phyloP scores from a whole-genome alignment of 2,797 vertebrate species.

The Mallotus villosus region DNA sequence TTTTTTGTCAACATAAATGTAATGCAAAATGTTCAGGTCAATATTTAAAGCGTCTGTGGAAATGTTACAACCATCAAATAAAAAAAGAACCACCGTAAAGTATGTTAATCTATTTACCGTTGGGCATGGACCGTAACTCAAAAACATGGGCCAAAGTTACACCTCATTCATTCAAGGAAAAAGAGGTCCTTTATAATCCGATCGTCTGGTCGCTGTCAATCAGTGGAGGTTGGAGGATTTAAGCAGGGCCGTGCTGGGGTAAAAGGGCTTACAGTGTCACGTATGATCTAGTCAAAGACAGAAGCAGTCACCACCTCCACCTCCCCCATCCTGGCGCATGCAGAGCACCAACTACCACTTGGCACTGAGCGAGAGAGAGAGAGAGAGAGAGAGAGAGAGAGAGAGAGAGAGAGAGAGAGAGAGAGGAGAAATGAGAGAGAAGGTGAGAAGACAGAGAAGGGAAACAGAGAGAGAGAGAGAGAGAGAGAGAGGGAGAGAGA shows the following conservation, averaged over 20 bases:
- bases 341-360: constrained; percentile 44
- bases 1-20: too few species aligned
- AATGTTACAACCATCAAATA: not conserved
- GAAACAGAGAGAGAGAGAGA: not conserved
- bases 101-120: not conserved
- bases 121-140: not conserved
- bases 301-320: constrained; percentile 68
- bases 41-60: not conserved
- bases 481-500: not conserved
- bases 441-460: not conserved
- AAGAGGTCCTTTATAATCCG: constrained; percentile 34
- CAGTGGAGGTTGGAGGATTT: constrained; percentile 58
- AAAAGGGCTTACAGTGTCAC: constrained; percentile 70
- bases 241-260: constrained; percentile 52
- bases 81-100: too few species aligned
- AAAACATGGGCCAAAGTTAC: not conserved
- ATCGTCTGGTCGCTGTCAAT: constrained; percentile 60
- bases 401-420: not conserved
- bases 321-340: constrained; percentile 31
- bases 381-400: constrained; percentile 8
- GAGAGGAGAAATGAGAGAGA: not conserved
- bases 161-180: constrained; percentile 7
- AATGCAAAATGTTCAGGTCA: too few species aligned
- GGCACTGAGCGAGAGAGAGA: constrained; percentile 11
- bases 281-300: constrained; percentile 72